These are phyloP conservation scores for Cephus cinctus DNA, from an alignment of 1,140 invertebrate genomes.

Conservation along the genomic window DNA sequence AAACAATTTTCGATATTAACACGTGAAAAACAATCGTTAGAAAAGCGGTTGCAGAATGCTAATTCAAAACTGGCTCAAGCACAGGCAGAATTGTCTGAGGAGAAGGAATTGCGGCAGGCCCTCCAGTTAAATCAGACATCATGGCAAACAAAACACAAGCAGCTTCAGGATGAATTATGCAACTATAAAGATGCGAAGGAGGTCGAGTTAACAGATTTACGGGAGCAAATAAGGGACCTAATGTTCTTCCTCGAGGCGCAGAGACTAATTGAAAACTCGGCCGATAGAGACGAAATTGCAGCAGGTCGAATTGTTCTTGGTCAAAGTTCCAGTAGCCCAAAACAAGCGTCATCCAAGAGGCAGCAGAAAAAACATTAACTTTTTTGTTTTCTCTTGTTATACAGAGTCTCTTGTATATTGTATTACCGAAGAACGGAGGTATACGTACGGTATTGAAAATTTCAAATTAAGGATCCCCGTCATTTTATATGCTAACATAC, in stretches of 20 bases:
- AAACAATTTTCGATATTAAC: slow-evolving; percentile 50
- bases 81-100: slow-evolving; percentile 72
- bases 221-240: slow-evolving; percentile 90
- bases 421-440: too few species aligned
- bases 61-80: slow-evolving; percentile 60
- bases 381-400: too few species aligned
- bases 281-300: slow-evolving; percentile 67
- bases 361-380: neutral
- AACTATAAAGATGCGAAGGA: slow-evolving; percentile 62
- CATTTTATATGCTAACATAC: too few species aligned
- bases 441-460: too few species aligned
- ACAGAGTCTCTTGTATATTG: too few species aligned
- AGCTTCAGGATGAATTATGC: slow-evolving; percentile 64
- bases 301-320: slow-evolving; percentile 69
- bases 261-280: slow-evolving; percentile 63
- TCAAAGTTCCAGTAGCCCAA: slow-evolving; percentile 19
- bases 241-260: slow-evolving; percentile 96
- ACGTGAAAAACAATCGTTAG: slow-evolving; percentile 67
- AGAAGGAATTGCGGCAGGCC: slow-evolving; percentile 73
- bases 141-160: slow-evolving; percentile 70
- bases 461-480: too few species aligned
- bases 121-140: slow-evolving; percentile 75
- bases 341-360: neutral
- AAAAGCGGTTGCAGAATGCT: slow-evolving; percentile 66
- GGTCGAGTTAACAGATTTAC: slow-evolving; percentile 76